Percentiles rank a stretch among this genome's conserved stretches.
Evolutionary conservation across 2,797 vertebrate species (phyloP).

Genomic region (Cottoperca gobio): DNA sequence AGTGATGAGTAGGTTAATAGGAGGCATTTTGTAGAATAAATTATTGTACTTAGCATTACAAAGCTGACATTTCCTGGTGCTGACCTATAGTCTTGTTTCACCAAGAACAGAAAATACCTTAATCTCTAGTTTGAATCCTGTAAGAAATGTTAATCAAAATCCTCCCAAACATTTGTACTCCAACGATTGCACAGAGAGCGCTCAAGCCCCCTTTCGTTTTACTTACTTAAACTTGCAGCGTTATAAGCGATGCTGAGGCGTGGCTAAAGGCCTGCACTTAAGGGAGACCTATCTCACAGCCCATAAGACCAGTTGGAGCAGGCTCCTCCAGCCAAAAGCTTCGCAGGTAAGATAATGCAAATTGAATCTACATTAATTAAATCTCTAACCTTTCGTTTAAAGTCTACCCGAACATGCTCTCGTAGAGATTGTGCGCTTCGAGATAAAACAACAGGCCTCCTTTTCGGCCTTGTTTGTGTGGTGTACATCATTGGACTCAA

Average conservation of each 20-base stretch:
- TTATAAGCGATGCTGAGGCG: slow-evolving; percentile 39
- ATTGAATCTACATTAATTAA: slow-evolving; percentile 69
- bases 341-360: slow-evolving; percentile 64
- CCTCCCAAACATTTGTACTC: slow-evolving; percentile 42
- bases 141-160: slow-evolving; percentile 63
- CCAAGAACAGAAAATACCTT: slow-evolving; percentile 55
- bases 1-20: slow-evolving; percentile 69
- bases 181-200: slow-evolving; percentile 27
- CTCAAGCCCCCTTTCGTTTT: slow-evolving; percentile 6
- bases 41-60: slow-evolving; percentile 57
- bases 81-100: slow-evolving; percentile 65
- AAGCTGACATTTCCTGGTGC: slow-evolving; percentile 68
- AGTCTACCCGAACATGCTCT: slow-evolving; percentile 45
- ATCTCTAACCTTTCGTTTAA: slow-evolving; percentile 65
- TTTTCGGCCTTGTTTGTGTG: slow-evolving; percentile 45
- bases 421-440: slow-evolving; percentile 36
- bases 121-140: slow-evolving; percentile 66
- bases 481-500: slow-evolving; percentile 32
- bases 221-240: slow-evolving; percentile 44
- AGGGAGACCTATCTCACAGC: slow-evolving; percentile 51
- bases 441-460: slow-evolving; percentile 48
- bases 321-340: slow-evolving; percentile 54
- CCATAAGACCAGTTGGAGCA: slow-evolving; percentile 60
- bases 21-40: slow-evolving; percentile 53
- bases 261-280: slow-evolving; percentile 53